Percentiles rank a stretch among this genome's conserved stretches.
phyloP scores from a whole-genome alignment of 1,140 invertebrate genomes.

The Colletes latitarsis region DNA sequence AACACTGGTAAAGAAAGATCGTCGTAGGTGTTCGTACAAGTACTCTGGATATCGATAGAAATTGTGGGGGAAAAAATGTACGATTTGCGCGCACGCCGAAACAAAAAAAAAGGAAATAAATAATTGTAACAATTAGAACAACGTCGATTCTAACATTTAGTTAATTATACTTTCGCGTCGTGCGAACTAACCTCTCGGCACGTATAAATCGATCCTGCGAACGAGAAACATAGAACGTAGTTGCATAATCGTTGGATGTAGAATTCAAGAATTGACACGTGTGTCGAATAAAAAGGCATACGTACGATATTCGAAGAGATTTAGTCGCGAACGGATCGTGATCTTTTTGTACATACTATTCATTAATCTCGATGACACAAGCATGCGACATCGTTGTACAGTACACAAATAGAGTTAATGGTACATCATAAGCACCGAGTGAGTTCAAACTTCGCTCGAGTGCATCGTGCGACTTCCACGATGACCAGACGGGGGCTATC shows the following conservation, averaged over 20 bases:
- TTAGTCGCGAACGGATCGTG: neutral
- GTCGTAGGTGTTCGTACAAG: neutral
- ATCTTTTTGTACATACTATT: neutral
- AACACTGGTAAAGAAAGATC: neutral
- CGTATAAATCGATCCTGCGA: no score
- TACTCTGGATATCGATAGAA: neutral
- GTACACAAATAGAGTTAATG: neutral
- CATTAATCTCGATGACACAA: slow-evolving; percentile 18
- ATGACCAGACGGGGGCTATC: neutral
- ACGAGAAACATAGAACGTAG: neutral
- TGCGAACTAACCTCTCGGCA: neutral
- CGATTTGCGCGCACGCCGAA: neutral
- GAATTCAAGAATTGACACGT: slow-evolving; percentile 5
- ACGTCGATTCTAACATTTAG: neutral
- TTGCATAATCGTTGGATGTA: slow-evolving; percentile 1
- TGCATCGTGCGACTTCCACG: neutral
- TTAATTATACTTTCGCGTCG: slow-evolving; percentile 10
- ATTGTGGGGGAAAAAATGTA: neutral
- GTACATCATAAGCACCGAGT: neutral
- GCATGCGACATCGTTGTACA: neutral
- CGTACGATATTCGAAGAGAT: neutral
- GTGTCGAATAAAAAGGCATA: neutral
- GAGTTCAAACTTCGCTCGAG: slow-evolving; percentile 10
- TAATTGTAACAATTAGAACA: neutral
- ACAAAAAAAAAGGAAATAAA: neutral